Base-by-base conservation (phyloP, 1,140 invertebrate genomes). In the Chlorops oryzae region DNA sequence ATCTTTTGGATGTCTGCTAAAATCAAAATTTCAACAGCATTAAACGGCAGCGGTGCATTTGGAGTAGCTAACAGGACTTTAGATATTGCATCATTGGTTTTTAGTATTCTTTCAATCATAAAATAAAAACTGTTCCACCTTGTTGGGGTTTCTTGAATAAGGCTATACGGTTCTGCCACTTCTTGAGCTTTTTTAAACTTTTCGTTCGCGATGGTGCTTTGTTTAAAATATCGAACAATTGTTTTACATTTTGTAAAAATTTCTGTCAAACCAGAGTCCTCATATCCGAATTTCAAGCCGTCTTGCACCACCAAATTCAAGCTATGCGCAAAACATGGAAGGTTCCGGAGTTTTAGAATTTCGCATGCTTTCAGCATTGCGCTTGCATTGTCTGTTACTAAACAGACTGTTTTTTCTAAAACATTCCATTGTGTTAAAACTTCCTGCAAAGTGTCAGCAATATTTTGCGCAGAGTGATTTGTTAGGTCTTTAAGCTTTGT, bases 381-480 rank as follows among this genome's bases (percentile, higher is more conserved):
- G n/a, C n/a, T n/a, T n/a, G n/a, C 28, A 32, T n/a, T 32, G 42
- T 35, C 27, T 22, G 40, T 44, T 34, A 44, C 41, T 35, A 37
- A 43, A 34, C 50, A 56, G 10, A 52, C 50, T 2, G 46, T 52
- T 49, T 55, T 55, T 6, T 48, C 18, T 6, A 44, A 28, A 7
- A 52, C 49, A 17, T 55, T 40, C 46, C 50, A 52, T 3, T 52
- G 25, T 13, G 32, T 41, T 10, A 55, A 52, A 22, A 55, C 42
- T 12, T 48, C 34, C 28, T 20, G 39, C 24, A 51, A 50, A 12
- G 48, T 55, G 24, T 55, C 38, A 28, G 48, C 48, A 42, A 55
- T 55, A 32, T 55, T 51, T 55, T 51, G 49, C 34, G 49, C 35
- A 48, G 28, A 47, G 25, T 55, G 44, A 39, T 51, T 55, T 9